Base-by-base conservation (phyloP, 2,797 vertebrate species). In the Coregonus ussuriensis region DNA sequence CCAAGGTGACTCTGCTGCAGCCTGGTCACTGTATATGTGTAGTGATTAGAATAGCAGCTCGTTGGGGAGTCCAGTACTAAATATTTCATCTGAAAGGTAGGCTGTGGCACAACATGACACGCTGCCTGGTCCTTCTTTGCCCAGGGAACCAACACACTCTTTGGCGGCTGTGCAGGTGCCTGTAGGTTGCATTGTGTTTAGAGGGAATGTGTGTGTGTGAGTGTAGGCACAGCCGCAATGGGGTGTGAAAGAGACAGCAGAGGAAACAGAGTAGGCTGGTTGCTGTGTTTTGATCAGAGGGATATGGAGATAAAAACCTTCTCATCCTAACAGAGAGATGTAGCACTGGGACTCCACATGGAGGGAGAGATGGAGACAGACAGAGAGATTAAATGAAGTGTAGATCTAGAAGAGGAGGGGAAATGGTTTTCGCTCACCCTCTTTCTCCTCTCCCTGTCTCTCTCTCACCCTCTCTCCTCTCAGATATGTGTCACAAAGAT, bases 401-500 rank as follows among this genome's bases (percentile, higher is more conserved):
- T 63, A 72, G 79, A 80, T 87, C 77, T 81, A 59, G 68, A 21
- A 21, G 21, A 21, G 21, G 35, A 4, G 47, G 21, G 59, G 5
- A 37, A 15, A 47, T 13, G 66, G 18, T 76, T 67, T 66, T 51
- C 14, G 67, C n/a, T 52, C 21, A 21, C 21, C 31, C 11, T 59
- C 62, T 74, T 3, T 66, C 7, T 52, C 14, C 41, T 56, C 6
- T 67, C 56, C 62, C 35, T 65, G 6, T 29, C 37, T 16, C 29
- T 6, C 51, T 18, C 41, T 53, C 65, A 62, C 68, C 63, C 5
- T 25, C 0, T 41, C 92, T 68, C 63, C 5, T 25, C 0, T 41
- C 92, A 99, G 98, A 99, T 98, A 99, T 99, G 98, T 94, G 97
- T 98, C 95, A 96, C 97, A 92, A 98, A 98, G 96, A 99, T 99